Evolutionary conservation across 2,797 vertebrate genomes (phyloP), one percentile per base, ranked within the genome.

Genomic region (Catharus ustulatus): DNA sequence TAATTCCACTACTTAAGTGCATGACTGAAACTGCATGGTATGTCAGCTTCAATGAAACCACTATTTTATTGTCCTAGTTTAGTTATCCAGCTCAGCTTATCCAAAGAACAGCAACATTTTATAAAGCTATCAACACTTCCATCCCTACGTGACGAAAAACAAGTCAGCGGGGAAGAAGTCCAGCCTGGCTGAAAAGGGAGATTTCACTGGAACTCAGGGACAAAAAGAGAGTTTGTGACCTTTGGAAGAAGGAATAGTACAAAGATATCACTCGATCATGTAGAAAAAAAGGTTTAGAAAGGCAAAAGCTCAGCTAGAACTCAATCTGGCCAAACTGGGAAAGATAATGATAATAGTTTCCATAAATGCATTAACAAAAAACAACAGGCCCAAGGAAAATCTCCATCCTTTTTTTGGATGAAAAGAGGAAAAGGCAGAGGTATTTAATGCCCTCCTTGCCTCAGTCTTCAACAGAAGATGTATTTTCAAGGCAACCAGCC

Each of bases 41-140:
- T 67, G 79, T 61, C 79, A 93, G 45, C 69, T 84, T 92, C 94
- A 91, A 67, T 36, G 71, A 78, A 96, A 91, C 59, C 72, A 76
- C 51, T 91, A 29, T 78, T 91, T 93, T 92, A 85, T 79, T 91
- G 66, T 82, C 85, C 69, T 59, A 54, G 87, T 81, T 94, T 46
- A 93, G 82, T 71, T 93, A 91, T 86, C 30, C 51, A 71, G 63
- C 36, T 95, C 76, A 86, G 62, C 63, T 93, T 78, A 86, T 66
- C 23, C 79, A 81, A 89, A 67, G 54, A 93, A 89, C 43, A 92
- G 43, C n/a, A 89, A 87, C 62, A 78, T 95, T 94, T 94, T 79
- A 95, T 84, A 95, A 93, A 93, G 42, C 76, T 63, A 89, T 91
- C 87, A 88, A 81, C 87, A 67, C 48, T 86, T 92, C 42, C 0